phyloP scores from a whole-genome alignment of 2,113 vertebrate species.

The Lepus timidus region DNA sequence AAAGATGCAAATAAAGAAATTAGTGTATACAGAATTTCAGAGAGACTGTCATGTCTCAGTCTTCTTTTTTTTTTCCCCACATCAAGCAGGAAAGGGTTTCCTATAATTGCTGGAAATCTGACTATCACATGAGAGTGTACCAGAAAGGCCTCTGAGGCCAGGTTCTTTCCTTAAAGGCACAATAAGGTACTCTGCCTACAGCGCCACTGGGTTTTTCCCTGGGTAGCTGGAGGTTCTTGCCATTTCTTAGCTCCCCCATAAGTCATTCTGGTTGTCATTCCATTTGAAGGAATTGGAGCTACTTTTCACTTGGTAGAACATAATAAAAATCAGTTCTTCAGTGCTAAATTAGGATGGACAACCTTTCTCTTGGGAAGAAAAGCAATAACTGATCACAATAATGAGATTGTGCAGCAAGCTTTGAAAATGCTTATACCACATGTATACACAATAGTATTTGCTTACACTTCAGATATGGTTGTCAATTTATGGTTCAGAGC shows the following conservation, averaged over 20 bases:
- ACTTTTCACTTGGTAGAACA: conserved; percentile 57
- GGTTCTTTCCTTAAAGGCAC: background rate
- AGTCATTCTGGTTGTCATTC: background rate
- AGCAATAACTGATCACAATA: conserved; percentile 70
- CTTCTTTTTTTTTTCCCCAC: background rate
- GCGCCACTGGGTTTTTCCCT: background rate
- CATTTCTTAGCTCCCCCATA: background rate
- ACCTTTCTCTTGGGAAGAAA: conserved; percentile 71
- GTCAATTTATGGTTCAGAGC: conserved; percentile 40
- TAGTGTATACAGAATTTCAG: background rate
- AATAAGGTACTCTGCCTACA: fast-evolving
- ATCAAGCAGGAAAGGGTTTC: background rate
- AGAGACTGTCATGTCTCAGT: background rate
- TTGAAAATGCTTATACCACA: conserved; percentile 68
- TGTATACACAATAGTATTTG: conserved; percentile 53
- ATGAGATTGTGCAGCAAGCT: conserved; percentile 69
- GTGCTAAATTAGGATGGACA: conserved; percentile 71
- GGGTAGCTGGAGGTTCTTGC: background rate
- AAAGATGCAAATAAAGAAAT: background rate
- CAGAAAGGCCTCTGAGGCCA: background rate
- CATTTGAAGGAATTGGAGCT: conserved; percentile 30
- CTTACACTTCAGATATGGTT: conserved; percentile 42
- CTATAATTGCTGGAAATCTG: background rate
- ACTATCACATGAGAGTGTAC: background rate
- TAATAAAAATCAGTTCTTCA: conserved; percentile 63